Evolutionary conservation across 2,888 invertebrate species (phyloP).

Genomic region (Latrodectus hesperus): DNA sequence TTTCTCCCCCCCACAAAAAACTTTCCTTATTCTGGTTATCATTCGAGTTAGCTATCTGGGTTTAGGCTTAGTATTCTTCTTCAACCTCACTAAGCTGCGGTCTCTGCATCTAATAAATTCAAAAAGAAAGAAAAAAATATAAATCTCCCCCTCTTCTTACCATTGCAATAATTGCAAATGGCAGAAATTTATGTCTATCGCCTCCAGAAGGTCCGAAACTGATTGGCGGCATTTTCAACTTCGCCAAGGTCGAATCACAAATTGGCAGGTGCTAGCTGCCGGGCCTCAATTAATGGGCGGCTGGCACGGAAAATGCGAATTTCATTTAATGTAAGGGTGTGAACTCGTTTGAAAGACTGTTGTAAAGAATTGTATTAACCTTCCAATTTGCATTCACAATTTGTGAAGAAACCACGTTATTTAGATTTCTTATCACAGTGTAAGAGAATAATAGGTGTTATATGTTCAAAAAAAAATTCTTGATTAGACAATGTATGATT

Average conservation of each 20-base stretch:
- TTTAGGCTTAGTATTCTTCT: no score
- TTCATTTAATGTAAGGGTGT: slow-evolving; percentile 45
- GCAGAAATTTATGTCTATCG: no score
- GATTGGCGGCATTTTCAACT: not conserved
- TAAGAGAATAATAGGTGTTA: not conserved
- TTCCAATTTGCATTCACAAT: not conserved
- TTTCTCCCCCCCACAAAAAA: not conserved
- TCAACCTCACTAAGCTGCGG: no score
- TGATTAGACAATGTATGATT: no score
- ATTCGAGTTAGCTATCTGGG: no score
- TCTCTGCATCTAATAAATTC: no score
- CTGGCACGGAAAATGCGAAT: slow-evolving; percentile 21
- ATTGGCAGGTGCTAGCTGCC: not conserved
- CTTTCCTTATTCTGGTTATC: no score
- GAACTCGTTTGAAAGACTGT: slow-evolving; percentile 4
- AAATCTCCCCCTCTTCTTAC: no score
- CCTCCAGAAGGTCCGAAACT: no score
- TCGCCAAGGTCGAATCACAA: slow-evolving; percentile 12
- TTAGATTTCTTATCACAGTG: not conserved
- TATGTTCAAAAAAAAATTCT: no score
- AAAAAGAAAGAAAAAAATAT: no score
- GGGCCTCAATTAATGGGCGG: slow-evolving; percentile 8
- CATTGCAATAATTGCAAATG: no score
- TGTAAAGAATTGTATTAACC: not conserved
- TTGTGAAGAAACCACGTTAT: not conserved